Conservation (phyloP, 2,888 invertebrate species). For the Ramazzottius varieornatus region DNA sequence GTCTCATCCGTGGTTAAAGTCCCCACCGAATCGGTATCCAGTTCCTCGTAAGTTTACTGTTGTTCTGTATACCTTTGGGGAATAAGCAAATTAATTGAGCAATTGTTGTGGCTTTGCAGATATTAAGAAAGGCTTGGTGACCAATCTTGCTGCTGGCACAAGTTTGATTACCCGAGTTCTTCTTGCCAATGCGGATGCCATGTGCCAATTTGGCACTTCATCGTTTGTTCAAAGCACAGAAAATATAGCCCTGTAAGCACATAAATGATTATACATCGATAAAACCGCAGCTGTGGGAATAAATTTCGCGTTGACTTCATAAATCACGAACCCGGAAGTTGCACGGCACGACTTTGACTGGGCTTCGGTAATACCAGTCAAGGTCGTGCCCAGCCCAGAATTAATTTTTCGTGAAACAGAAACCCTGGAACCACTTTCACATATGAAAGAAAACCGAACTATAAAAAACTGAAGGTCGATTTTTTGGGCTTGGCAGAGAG, state of each 20-base stretch:
- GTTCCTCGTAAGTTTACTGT: not conserved
- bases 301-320: too few species aligned
- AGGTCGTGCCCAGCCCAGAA: too few species aligned
- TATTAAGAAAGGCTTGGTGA: not conserved
- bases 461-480: too few species aligned
- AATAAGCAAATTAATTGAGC: not conserved
- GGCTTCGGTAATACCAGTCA: too few species aligned
- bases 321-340: too few species aligned
- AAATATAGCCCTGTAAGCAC: conserved; percentile 39
- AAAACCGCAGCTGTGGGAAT: too few species aligned
- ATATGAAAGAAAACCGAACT: too few species aligned
- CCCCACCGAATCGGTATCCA: not conserved
- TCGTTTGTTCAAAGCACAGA: conserved; percentile 65
- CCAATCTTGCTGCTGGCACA: conserved; percentile 27
- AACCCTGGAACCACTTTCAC: not conserved
- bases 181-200: conserved; percentile 74
- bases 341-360: too few species aligned
- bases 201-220: conserved; percentile 62
- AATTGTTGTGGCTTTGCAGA: too few species aligned
- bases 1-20: not conserved
- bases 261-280: conserved; percentile 6
- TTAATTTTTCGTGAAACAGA: too few species aligned
- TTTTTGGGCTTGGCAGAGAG: conserved; percentile 30
- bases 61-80: not conserved
- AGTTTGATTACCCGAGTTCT: conserved; percentile 83